phyloP scores from a whole-genome alignment of 1,140 invertebrate genomes.

The Dreissena polymorpha region DNA sequence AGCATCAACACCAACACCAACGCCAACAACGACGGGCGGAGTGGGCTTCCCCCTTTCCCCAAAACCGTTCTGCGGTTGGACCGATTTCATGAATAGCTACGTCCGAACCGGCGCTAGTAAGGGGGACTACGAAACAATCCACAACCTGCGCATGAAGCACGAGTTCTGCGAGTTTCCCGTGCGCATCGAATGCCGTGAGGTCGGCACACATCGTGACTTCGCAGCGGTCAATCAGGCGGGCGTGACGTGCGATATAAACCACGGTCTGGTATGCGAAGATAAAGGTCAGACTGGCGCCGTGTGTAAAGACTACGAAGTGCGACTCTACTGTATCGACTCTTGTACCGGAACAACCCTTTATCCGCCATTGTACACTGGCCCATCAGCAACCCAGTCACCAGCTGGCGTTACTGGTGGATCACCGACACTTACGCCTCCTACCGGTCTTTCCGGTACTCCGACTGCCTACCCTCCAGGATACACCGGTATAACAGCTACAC shows the following conservation, averaged over 20 bases:
- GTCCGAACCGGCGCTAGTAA: conserved; percentile 33
- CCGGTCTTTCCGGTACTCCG: not conserved
- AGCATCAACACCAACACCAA: no score
- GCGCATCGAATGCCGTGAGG: conserved; percentile 51
- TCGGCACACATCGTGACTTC: conserved; percentile 51
- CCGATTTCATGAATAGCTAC: conserved; percentile 66
- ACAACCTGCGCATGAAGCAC: conserved; percentile 52
- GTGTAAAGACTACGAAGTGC: conserved; percentile 69
- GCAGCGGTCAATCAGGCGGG: conserved; percentile 58
- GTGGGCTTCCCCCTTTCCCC: conserved; percentile 50
- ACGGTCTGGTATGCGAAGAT: conserved; percentile 67
- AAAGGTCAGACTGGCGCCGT: conserved; percentile 54
- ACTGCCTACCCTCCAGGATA: conserved; percentile 8
- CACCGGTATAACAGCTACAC: conserved; percentile 28
- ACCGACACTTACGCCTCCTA: conserved; percentile 22
- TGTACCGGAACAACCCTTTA: conserved; percentile 56
- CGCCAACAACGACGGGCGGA: conserved; percentile 25
- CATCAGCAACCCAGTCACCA: conserved; percentile 29
- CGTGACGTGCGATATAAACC: conserved; percentile 68
- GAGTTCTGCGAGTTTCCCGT: conserved; percentile 42
- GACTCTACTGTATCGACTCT: conserved; percentile 66
- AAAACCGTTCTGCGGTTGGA: conserved; percentile 63
- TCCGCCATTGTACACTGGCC: conserved; percentile 10
- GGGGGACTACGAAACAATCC: conserved; percentile 67
- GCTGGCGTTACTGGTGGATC: not conserved